A percentile compares a stretch with the other conserved stretches of the same genome.
Conservation (phyloP, 2,113 vertebrate genomes). For the Natator depressus region DNA sequence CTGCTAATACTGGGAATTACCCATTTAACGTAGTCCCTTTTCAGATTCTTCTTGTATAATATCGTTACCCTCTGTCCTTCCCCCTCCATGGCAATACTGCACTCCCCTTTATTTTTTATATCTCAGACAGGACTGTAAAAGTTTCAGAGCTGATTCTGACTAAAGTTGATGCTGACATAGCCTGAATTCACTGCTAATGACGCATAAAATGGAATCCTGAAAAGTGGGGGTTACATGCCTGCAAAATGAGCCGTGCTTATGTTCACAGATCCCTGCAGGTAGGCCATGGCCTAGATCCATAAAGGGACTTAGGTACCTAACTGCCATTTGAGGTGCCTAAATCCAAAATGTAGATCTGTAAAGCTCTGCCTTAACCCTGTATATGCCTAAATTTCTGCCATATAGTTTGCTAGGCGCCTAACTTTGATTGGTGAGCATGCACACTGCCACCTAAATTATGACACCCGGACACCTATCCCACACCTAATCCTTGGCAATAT, state of each 20-base stretch:
- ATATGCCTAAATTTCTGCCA: neutral
- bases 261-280: neutral
- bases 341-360: neutral
- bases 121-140: neutral
- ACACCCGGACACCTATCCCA: neutral
- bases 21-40: neutral
- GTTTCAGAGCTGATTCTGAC: neutral
- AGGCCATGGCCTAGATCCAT: neutral
- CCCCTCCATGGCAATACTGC: neutral
- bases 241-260: rapidly evolving
- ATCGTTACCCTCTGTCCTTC: neutral
- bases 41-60: neutral
- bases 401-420: neutral
- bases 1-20: neutral
- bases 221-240: neutral
- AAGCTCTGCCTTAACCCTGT: neutral
- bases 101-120: neutral
- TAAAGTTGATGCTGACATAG: neutral
- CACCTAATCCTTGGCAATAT: neutral
- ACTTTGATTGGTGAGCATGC: neutral
- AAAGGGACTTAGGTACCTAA: neutral
- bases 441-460: neutral
- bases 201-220: neutral
- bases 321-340: neutral
- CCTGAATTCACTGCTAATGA: neutral